A percentile compares a stretch with the other conserved stretches of the same genome.
Conservation (phyloP, 2,113 vertebrate genomes). For the Plestiodon gilberti region DNA sequence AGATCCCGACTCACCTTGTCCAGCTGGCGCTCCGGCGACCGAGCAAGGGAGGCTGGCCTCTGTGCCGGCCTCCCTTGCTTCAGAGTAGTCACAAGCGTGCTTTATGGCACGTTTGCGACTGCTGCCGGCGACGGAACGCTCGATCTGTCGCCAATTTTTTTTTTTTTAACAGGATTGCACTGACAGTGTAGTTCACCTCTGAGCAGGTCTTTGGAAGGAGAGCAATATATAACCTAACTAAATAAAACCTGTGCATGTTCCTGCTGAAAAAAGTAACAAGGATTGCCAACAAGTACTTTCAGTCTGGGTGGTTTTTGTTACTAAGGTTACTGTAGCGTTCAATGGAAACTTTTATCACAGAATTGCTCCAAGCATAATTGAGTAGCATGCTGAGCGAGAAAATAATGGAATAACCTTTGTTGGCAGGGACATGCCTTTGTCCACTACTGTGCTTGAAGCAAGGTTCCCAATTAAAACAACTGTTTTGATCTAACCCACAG, state of each 20-base stretch:
- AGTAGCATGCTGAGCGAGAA: not conserved
- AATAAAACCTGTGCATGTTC: not conserved
- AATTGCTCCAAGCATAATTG: not conserved
- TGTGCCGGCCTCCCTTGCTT: too few relatives aligned
- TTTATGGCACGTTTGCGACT: too few relatives aligned
- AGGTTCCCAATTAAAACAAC: not conserved
- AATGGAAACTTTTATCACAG: not conserved
- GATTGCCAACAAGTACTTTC: not conserved
- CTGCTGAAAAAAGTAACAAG: not conserved
- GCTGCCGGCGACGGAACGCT: too few relatives aligned
- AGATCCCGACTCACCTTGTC: too few relatives aligned
- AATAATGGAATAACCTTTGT: not conserved
- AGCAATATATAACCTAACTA: not conserved
- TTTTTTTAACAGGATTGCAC: too few relatives aligned
- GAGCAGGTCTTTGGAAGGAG: too few relatives aligned
- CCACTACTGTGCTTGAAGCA: not conserved
- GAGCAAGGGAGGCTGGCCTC: too few relatives aligned
- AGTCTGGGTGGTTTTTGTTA: not conserved
- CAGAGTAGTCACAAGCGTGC: too few relatives aligned
- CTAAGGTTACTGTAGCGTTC: not conserved
- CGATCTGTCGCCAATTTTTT: too few relatives aligned
- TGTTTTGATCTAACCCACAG: not conserved
- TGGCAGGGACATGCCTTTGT: not conserved
- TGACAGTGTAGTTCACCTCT: not conserved
- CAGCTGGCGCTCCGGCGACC: too few relatives aligned